phyloP scores from a whole-genome alignment of 2,888 invertebrate species.

The Xestia rhomboidea region DNA sequence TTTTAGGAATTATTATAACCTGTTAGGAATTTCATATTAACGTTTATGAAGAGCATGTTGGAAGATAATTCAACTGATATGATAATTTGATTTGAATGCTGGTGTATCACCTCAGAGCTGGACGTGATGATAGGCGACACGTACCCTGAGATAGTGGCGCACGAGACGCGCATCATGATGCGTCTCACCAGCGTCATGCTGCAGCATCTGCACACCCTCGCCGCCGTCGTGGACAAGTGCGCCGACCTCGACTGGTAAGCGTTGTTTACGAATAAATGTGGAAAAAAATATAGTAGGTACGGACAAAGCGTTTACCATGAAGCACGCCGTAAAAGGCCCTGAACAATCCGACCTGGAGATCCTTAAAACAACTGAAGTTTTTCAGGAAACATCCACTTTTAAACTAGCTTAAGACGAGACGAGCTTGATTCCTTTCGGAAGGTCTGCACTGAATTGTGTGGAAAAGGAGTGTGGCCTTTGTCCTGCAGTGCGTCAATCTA shows the following conservation, averaged over 20 bases:
- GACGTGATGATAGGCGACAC: conserved; percentile 95
- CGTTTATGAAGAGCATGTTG: background rate
- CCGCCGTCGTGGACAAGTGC: conserved; percentile 90
- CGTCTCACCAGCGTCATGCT: conserved; percentile 92
- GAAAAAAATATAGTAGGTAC: background rate
- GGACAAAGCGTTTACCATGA: background rate
- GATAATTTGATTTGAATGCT: background rate
- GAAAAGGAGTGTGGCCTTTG: background rate
- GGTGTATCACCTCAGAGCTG: conserved; percentile 89
- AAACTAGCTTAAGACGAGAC: background rate
- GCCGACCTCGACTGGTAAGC: conserved; percentile 92
- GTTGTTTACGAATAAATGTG: background rate
- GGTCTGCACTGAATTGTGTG: background rate
- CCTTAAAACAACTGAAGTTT: background rate
- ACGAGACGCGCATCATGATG: conserved; percentile 95
- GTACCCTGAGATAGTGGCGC: conserved; percentile 94
- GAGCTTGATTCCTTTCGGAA: background rate
- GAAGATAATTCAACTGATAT: too few relatives aligned
- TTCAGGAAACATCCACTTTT: background rate
- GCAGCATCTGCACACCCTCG: conserved; percentile 90
- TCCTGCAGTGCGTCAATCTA: background rate
- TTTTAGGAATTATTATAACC: background rate
- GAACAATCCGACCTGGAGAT: background rate
- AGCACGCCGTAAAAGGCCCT: background rate
- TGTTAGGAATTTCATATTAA: background rate